phyloP scores from a whole-genome alignment of 2,888 invertebrate genomes.

The Himalopsyche tibetana region DNA sequence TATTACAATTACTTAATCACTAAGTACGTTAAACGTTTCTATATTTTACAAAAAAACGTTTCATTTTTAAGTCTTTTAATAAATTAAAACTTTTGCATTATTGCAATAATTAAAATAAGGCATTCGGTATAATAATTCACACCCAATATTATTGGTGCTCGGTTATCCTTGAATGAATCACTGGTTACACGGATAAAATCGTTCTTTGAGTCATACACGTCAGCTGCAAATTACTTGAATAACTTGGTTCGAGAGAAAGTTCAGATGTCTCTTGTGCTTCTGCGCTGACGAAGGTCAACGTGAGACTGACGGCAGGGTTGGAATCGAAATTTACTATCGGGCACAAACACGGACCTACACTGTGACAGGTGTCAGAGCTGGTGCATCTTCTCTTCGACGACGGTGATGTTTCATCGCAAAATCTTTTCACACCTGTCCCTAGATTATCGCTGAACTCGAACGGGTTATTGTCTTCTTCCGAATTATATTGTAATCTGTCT shows the following conservation, averaged over 20 bases:
- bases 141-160: not conserved
- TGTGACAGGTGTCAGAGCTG: slow-evolving; percentile 14
- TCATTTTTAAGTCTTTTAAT: not conserved
- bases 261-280: not conserved
- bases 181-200: slow-evolving; percentile 8
- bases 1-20: not conserved
- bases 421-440: not conserved
- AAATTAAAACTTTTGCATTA: slow-evolving; percentile 17
- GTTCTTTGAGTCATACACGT: slow-evolving; percentile 14
- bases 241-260: not conserved
- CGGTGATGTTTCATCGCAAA: not conserved
- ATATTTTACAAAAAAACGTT: not conserved
- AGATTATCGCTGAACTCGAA: not conserved
- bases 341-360: not conserved
- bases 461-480: not conserved
- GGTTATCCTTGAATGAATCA: not conserved
- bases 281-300: slow-evolving; percentile 1
- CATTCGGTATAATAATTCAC: not conserved
- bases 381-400: not conserved
- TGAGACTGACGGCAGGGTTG: slow-evolving; percentile 1
- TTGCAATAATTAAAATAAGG: slow-evolving; percentile 8
- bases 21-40: not conserved
- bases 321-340: slow-evolving; percentile 13
- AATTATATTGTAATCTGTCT: not conserved
- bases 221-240: slow-evolving; percentile 10